Base-by-base conservation (phyloP, 2,113 vertebrate species). In the Pelecanus crispus region DNA sequence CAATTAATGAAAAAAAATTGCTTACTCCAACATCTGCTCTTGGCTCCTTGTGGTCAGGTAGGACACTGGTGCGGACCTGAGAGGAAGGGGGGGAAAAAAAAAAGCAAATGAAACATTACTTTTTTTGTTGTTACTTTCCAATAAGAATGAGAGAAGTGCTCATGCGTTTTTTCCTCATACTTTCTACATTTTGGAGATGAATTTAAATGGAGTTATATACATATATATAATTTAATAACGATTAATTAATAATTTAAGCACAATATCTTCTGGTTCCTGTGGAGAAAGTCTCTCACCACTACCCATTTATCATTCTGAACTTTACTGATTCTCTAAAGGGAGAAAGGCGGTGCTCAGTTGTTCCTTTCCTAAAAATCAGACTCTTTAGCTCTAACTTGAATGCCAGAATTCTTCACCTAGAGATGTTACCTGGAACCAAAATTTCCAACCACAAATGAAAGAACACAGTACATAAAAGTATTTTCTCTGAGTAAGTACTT, bases 1-100 rank as follows among this genome's bases (percentile, higher is more conserved):
- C 3, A 4, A 38, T n/a, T 34, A 71, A 18, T 34, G 5, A 83
- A 73, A 26, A 68, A 36, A 82, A 75, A 34, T 52, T 72, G 73
- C 98, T 98, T 98, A 98, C 98, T 97, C 98, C 98, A 93, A 63
- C 92, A 96, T 98, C 98, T 81, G 98, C 81, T 68, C 96, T 98
- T 70, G 97, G 71, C 45, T 98, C 98, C 95, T 97, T 98, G 59
- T 94, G 95, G 83, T 98, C 98, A 88, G 96, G 94, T 38, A 98
- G 78, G 92, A 97, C 96, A 82, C 94, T 97, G 88, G 97, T 98
- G 40, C 87, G 95, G 86, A 98, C 97, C 98, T 98, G 97, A 88
- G 28, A 82, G 42, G 42, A 44, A 34, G 90, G 77, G 63, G 88
- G 49, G 3, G 66, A 40, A n/a, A 45, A 7, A 32, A 2, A 3